These are phyloP conservation scores for Conus canariensis DNA, from an alignment of 2,888 invertebrate genomes.

Conservation along the genomic window DNA sequence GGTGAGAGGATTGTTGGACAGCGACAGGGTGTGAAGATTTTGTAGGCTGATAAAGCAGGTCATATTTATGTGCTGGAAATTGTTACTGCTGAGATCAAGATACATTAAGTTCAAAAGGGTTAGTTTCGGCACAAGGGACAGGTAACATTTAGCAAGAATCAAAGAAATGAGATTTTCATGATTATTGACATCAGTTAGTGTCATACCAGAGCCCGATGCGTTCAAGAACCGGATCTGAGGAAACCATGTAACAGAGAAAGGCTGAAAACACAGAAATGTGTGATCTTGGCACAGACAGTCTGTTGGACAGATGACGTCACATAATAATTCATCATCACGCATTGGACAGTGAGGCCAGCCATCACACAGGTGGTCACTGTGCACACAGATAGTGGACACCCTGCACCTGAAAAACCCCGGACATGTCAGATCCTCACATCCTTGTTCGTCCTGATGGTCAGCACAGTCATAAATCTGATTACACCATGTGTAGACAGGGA, in stretches of 20 bases:
- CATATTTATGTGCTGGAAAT: background rate
- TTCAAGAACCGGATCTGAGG: background rate
- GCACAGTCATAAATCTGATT: background rate
- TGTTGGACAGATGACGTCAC: background rate
- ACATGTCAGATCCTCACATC: background rate
- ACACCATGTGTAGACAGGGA: slow-evolving; percentile 13
- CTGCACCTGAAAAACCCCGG: slow-evolving; percentile 3
- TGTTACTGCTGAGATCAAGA: background rate
- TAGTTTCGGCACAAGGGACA: background rate
- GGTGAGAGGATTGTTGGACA: slow-evolving; percentile 10
- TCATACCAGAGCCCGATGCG: background rate
- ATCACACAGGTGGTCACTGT: slow-evolving; percentile 17
- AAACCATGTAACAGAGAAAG: background rate
- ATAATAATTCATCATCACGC: background rate
- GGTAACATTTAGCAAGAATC: background rate
- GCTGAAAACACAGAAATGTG: background rate
- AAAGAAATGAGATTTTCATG: background rate
- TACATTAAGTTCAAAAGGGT: background rate
- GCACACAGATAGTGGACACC: background rate
- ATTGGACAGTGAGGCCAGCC: slow-evolving; percentile 16
- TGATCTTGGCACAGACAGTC: slow-evolving; percentile 17
- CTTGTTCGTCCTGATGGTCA: background rate
- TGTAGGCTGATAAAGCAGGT: background rate
- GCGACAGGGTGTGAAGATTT: background rate
- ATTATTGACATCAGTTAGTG: background rate